Percentiles rank a stretch among this genome's conserved stretches.
Evolutionary conservation across 2,888 invertebrate genomes (phyloP).

Genomic region (Meloe dianella): DNA sequence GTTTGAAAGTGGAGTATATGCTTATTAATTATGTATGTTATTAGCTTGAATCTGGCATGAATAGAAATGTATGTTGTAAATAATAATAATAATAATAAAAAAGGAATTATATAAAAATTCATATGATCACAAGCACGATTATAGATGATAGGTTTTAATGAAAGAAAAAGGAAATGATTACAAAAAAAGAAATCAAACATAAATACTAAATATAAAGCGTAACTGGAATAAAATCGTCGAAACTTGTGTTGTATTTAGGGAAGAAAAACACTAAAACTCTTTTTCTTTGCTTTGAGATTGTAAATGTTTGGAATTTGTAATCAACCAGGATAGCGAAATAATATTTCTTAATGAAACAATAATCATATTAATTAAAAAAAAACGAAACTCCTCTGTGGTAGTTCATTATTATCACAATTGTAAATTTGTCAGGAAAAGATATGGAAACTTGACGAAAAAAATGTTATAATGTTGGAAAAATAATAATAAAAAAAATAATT

Average conservation of each 20-base stretch:
- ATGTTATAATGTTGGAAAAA: neutral
- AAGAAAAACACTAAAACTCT: neutral
- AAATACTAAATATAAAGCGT: neutral
- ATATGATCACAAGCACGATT: conserved; percentile 4
- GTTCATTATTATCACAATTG: neutral
- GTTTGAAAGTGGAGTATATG: conserved; percentile 40
- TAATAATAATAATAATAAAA: neutral
- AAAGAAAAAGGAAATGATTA: neutral
- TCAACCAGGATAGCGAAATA: conserved; percentile 13
- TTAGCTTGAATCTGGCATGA: conserved; percentile 38
- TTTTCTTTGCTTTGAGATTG: conserved; percentile 22
- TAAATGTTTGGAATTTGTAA: conserved; percentile 34
- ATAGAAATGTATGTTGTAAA: conserved; percentile 37
- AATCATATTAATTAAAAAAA: neutral
- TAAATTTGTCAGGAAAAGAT: neutral
- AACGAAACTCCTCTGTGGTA: neutral
- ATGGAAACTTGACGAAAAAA: neutral
- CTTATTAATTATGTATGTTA: conserved; percentile 40
- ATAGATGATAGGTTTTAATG: conserved; percentile 1
- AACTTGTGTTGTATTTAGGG: no score
- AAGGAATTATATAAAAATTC: neutral
- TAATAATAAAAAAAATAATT: neutral
- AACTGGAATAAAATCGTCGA: no score
- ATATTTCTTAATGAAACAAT: neutral
- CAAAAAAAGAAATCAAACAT: no score